A percentile compares a stretch with the other conserved stretches of the same genome.
Conservation (phyloP, 2,113 vertebrate species). For the Megaceryle torquata region DNA sequence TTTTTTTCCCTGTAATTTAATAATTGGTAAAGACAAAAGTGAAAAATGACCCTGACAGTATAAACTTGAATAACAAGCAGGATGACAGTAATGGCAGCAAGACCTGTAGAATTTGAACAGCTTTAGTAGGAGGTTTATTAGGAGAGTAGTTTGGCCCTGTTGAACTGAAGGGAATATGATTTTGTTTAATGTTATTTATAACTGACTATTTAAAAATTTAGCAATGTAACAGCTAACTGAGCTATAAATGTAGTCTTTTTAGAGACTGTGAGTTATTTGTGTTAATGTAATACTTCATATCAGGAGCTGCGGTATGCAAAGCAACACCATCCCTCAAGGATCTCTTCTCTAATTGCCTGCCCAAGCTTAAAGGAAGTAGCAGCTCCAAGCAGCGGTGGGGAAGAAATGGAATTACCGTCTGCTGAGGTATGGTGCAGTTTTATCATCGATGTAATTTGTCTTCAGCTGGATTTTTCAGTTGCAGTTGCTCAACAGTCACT, state of each 20-base stretch:
- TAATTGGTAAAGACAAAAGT: background rate
- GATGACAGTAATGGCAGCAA: background rate
- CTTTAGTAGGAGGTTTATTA: background rate
- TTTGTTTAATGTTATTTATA: background rate
- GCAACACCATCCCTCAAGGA: slow-evolving; percentile 35
- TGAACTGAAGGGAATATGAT: background rate
- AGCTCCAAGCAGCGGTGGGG: background rate
- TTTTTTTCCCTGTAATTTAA: background rate
- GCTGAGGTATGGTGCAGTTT: background rate
- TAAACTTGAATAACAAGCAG: background rate
- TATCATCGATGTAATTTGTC: background rate
- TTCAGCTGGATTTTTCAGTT: background rate
- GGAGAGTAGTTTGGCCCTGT: background rate
- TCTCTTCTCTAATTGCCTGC: background rate
- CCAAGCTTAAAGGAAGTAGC: background rate
- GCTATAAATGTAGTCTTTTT: background rate
- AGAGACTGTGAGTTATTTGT: background rate
- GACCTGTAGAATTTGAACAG: background rate
- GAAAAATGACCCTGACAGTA: background rate
- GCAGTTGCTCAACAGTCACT: background rate
- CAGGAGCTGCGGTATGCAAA: slow-evolving; percentile 74
- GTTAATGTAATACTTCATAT: background rate
- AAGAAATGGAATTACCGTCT: background rate
- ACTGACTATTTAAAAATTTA: background rate
- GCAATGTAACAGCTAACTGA: background rate